A percentile compares a stretch with the other conserved stretches of the same genome.
These are phyloP conservation scores for Papilio gigon DNA, from an alignment of 2,888 invertebrate genomes.

Conservation along the genomic window DNA sequence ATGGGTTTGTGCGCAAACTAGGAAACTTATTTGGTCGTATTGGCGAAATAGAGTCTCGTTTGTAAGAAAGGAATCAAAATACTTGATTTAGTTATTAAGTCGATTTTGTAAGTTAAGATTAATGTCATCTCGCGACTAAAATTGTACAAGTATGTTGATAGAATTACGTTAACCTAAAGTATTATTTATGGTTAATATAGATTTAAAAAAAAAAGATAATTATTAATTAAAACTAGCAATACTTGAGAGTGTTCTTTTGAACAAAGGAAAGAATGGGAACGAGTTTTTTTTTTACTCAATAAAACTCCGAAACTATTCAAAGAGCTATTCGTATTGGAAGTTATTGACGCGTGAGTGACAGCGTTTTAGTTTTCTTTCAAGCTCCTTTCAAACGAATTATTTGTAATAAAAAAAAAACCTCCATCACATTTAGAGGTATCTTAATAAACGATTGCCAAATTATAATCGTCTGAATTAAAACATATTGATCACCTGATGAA, in stretches of 20 bases:
- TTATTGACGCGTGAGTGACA: constrained; percentile 27
- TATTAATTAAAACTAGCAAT: constrained; percentile 19
- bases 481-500: background rate
- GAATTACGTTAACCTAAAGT: background rate
- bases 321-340: constrained; percentile 22
- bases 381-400: constrained; percentile 1
- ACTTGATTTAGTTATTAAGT: no score
- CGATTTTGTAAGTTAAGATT: no score
- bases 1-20: constrained; percentile 2
- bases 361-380: constrained; percentile 11
- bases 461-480: background rate
- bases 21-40: background rate
- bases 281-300: constrained; percentile 10
- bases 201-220: constrained; percentile 7
- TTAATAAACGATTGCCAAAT: background rate
- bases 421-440: background rate
- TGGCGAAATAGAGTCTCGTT: background rate
- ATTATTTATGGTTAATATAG: background rate
- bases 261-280: constrained; percentile 7
- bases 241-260: constrained; percentile 5
- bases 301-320: constrained; percentile 22
- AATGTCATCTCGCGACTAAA: no score
- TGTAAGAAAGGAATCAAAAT: background rate
- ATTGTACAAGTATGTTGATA: no score
- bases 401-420: background rate